Base-by-base conservation (phyloP, 2,797 vertebrate species). In the Darevskia mixta region DNA sequence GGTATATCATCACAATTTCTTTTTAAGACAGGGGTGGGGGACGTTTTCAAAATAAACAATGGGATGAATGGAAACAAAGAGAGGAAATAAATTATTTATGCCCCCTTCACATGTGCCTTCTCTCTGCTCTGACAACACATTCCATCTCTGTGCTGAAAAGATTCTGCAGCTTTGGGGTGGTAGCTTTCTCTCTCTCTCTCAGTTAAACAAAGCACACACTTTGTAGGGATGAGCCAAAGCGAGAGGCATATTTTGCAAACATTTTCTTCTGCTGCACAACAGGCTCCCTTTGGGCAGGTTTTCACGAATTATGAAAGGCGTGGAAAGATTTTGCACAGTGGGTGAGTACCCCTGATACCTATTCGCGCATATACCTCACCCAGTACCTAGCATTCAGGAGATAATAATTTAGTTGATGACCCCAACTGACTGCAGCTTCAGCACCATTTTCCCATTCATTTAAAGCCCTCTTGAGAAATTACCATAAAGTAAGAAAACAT, bases 11-110 rank as follows among this genome's bases (percentile, higher is more conserved):
- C 3, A 45, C 20, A 2, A 25, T 61, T n/a, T 71, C 25, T 71
- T 86, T 82, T 58, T 41, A 76, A 64, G 76, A 64, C 25, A 64
- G 35, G 58, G 8, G 45, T 64, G 72, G 73, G 83, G 90, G 77
- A 81, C 27, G 38, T 75, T 75, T 35, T 45, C n/a, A 80, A 71
- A 83, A 2, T 9, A 71, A 17, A 90, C 69, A 85, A 85, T 15
- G 75, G 29, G 35, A 69, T 41, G 76, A 79, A 77, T 64, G 45
- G 20, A 20, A 75, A 13, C 0, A 41, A 73, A 58, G 1, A 84
- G 83, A 25, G 41, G 86, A 88, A 83, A 83, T 43, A 0, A 73
- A 80, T 71, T 86, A 0, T 45, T 83, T 83, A 69, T 69, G 20
- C 2, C 38, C 49, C 49, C 73, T 73, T n/a, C 0, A 10, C 9